Evolutionary conservation across 1,140 invertebrate species (phyloP).

Genomic region (Telenomus remus): DNA sequence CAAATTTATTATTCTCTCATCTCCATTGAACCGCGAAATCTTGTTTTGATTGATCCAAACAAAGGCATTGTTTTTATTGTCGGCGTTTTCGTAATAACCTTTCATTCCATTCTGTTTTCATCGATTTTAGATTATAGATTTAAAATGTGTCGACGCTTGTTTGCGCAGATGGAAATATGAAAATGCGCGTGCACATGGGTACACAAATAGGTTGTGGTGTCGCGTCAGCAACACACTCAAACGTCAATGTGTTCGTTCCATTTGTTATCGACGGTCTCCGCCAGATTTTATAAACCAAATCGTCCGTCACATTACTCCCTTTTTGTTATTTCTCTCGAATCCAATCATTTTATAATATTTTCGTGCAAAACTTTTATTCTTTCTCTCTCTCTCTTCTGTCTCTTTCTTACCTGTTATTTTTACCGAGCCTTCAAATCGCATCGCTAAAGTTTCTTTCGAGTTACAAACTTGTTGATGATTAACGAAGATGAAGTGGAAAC

Average conservation of each 20-base stretch:
- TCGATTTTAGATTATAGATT: constrained; percentile 41
- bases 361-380: constrained; percentile 1
- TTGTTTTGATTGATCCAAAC: constrained; percentile 22
- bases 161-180: constrained; percentile 31
- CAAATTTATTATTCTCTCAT: background rate
- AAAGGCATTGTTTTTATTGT: constrained; percentile 17
- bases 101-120: background rate
- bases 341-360: constrained; percentile 22
- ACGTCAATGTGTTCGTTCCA: too few relatives aligned
- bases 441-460: constrained; percentile 36
- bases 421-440: constrained; percentile 28
- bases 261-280: too few relatives aligned
- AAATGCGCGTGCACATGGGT: constrained; percentile 4
- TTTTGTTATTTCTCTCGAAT: background rate
- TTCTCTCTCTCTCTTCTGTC: background rate
- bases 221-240: too few relatives aligned
- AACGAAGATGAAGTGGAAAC: constrained; percentile 45
- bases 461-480: constrained; percentile 46
- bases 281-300: constrained; percentile 8
- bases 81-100: background rate
- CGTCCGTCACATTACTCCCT: background rate
- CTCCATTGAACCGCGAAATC: constrained; percentile 2
- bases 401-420: constrained; percentile 30
- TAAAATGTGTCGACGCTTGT: constrained; percentile 22
- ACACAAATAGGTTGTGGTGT: too few relatives aligned